Conservation (phyloP, 2,113 vertebrate species). For the Barnardius zonarius region DNA sequence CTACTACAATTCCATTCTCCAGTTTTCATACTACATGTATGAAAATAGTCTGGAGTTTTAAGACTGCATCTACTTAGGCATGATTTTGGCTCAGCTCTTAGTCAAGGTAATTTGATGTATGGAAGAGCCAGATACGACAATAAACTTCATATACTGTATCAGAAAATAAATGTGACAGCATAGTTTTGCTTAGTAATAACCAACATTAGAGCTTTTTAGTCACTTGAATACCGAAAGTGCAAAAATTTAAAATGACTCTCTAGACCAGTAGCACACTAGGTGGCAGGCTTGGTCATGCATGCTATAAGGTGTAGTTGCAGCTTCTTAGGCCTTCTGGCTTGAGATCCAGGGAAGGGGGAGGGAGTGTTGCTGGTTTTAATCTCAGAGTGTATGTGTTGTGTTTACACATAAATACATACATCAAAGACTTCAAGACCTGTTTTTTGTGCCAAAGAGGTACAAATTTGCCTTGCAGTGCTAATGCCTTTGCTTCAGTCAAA, state of each 20-base stretch:
- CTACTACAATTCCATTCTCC: neutral
- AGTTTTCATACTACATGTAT: neutral
- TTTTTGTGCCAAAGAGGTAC: neutral
- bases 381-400: neutral
- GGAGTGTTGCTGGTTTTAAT: neutral
- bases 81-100: neutral
- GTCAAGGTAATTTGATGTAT: neutral
- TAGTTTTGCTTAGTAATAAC: neutral
- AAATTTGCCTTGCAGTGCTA: neutral
- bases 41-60: neutral
- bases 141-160: fast-evolving
- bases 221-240: fast-evolving
- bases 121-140: neutral
- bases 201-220: neutral
- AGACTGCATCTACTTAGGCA: neutral
- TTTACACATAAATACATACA: fast-evolving
- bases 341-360: neutral
- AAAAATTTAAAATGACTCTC: fast-evolving
- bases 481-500: neutral
- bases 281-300: neutral
- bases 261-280: neutral
- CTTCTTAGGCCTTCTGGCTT: neutral
- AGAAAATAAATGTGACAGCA: no score
- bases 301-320: fast-evolving
- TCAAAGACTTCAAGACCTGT: neutral